phyloP scores from a whole-genome alignment of 2,888 invertebrate species.

The Plebejus melissa region DNA sequence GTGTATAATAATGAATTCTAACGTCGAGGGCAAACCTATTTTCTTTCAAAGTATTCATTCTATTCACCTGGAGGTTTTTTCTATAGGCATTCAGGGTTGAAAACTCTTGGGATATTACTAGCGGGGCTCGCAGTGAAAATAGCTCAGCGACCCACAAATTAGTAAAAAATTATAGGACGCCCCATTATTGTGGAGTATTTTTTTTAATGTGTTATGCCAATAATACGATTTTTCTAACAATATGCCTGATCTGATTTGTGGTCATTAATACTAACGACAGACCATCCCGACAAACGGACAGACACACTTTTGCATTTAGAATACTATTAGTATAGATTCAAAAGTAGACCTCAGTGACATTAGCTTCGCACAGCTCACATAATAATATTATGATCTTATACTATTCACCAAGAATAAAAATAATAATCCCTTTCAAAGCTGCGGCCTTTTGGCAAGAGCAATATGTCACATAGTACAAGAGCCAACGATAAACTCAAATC shows the following conservation, averaged over 20 bases:
- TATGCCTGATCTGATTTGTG: no score
- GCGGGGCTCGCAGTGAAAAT: not conserved
- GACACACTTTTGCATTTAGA: no score
- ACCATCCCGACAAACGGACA: no score
- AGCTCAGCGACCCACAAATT: constrained; percentile 1
- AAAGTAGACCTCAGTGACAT: not conserved
- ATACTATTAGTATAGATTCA: no score
- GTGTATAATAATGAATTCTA: not conserved
- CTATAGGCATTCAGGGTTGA: not conserved
- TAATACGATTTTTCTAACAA: no score
- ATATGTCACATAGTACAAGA: constrained; percentile 23
- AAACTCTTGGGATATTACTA: not conserved
- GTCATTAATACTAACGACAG: no score
- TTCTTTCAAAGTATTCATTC: constrained; percentile 20
- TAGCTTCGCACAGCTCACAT: not conserved
- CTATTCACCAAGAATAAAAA: not conserved
- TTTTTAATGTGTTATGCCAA: not conserved
- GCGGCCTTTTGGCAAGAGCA: not conserved
- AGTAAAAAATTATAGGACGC: not conserved
- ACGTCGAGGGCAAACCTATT: constrained; percentile 9
- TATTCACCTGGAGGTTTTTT: not conserved
- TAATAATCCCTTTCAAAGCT: not conserved
- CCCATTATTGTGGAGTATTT: not conserved
- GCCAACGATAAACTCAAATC: constrained; percentile 33
- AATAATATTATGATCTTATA: not conserved